Percentiles rank a stretch among this genome's conserved stretches.
Conservation (phyloP, 2,888 invertebrate genomes). For the Synanthedon myopaeformis region DNA sequence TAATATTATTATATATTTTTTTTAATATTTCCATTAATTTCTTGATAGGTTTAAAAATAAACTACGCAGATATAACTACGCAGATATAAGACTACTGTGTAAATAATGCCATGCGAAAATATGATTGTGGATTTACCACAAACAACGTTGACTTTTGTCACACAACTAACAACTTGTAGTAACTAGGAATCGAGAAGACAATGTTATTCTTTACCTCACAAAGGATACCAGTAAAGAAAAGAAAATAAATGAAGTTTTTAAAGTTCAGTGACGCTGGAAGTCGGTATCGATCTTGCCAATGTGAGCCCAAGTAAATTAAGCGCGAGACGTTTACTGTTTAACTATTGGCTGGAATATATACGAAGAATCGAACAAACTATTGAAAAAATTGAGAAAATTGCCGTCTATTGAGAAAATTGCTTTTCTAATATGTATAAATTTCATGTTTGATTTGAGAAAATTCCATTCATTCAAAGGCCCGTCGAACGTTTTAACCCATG, state of each 20-base stretch:
- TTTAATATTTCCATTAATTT: no score
- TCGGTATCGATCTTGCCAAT: neutral
- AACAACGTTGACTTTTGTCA: neutral
- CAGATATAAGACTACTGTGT: neutral
- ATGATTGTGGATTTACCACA: neutral
- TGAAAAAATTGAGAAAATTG: neutral
- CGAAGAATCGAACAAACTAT: neutral
- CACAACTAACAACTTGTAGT: no score
- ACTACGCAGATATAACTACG: no score
- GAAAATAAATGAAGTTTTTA: neutral
- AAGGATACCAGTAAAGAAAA: no score
- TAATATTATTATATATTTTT: no score
- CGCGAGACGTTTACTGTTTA: neutral
- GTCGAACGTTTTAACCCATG: no score
- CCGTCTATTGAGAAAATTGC: neutral
- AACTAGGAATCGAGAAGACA: no score
- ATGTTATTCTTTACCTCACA: no score
- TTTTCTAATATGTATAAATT: no score
- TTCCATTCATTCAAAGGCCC: no score
- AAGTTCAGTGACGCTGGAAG: neutral
- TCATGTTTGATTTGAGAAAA: no score
- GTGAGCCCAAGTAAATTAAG: neutral
- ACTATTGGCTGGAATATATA: neutral
- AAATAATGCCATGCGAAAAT: neutral
- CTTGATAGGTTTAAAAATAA: no score